A percentile compares a stretch with the other conserved stretches of the same genome.
These are phyloP conservation scores for Lophochroa leadbeateri DNA, from an alignment of 2,113 vertebrate genomes.

Conservation along the genomic window DNA sequence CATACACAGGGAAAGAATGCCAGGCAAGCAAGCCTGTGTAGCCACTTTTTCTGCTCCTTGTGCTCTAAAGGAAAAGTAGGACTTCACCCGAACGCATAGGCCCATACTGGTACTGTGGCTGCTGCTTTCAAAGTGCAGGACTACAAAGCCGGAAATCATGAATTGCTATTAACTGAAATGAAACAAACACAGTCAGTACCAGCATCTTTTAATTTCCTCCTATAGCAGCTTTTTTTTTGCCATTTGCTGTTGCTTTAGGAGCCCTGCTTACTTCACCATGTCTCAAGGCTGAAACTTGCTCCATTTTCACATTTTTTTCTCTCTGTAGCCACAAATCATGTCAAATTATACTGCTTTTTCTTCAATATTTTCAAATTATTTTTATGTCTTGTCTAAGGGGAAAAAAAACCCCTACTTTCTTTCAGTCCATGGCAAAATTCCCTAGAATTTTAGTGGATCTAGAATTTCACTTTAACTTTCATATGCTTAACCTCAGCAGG, in stretches of 20 bases:
- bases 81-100: not conserved
- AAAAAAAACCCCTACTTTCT: not conserved
- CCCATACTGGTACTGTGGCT: not conserved
- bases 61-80: not conserved
- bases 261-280: not conserved
- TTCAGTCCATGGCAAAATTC: not conserved
- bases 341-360: not conserved
- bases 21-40: not conserved
- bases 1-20: not conserved
- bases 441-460: not conserved
- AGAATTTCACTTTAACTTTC: not conserved
- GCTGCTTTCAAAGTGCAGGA: not conserved
- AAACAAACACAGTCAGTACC: not conserved
- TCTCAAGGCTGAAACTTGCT: not conserved
- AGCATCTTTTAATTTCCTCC: not conserved
- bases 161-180: not conserved
- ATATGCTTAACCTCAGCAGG: not conserved
- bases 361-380: not conserved
- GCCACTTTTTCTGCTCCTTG: not conserved
- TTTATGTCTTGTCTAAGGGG: not conserved
- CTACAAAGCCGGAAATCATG: not conserved
- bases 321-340: not conserved
- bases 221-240: not conserved
- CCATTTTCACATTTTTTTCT: not conserved
- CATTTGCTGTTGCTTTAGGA: not conserved